Evolutionary conservation across 2,888 invertebrate species (phyloP), one percentile per base, ranked within the genome.

Genomic region (Yponomeuta sedellus): DNA sequence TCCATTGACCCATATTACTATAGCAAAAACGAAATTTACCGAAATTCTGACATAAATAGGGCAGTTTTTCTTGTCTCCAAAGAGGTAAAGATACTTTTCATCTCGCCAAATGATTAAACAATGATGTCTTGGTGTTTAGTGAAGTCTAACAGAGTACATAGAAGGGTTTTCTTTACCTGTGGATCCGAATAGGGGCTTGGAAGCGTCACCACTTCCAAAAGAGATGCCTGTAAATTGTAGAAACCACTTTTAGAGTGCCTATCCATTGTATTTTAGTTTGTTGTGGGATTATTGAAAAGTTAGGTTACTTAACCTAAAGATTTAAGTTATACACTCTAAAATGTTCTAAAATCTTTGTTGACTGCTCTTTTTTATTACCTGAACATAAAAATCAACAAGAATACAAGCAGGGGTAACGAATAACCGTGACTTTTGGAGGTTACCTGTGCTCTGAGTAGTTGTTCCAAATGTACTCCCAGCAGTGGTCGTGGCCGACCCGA

Each of bases 161-260:
- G 44, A 2, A 52, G 16, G 44, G 12, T 52, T 52, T 16, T 52
- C 16, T 12, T 52, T 52, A 52, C 44, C 44, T 52, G 44, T 52
- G 16, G 44, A 52, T 52, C 44, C 44, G 44, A 52, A 52, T 56
- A 34, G 34, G 16, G 44, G 44, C 44, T 52, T 52, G 2, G 44
- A 52, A 12, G 44, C 44, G 1, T 92, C 92, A n/a, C 91, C 91
- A 68, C 86, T 77, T 0, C 86, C 89, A 72, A 85, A 85, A 34
- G 84, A 57, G 70, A 85, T 82, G 0, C 86, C 88, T 85, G 75
- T 44, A 79, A 77, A 28, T 44, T 6, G 22, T 25, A 20, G 40
- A 61, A 61, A 40, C 8, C 44, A 56, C 59, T 66, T 61, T 44
- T 52, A 52, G 61, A 20, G 52, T 62, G 10, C 44, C 34, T n/a